Conservation (phyloP, 2,888 invertebrate genomes). For the Xestia sexstrigata region DNA sequence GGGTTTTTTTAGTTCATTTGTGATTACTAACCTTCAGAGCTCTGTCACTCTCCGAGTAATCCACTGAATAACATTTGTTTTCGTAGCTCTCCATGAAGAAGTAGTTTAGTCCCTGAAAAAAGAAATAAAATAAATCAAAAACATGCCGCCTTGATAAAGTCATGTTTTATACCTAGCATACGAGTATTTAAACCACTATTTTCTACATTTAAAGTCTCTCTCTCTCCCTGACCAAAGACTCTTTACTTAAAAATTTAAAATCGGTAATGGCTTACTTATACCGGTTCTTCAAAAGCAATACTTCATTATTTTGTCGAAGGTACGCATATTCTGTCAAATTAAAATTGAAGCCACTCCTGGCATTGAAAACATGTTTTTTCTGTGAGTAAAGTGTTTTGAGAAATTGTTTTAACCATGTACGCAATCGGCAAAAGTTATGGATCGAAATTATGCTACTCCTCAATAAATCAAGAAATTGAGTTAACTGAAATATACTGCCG, state of each 20-base stretch:
- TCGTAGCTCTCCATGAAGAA: conserved; percentile 70
- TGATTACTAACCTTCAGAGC: conserved; percentile 63
- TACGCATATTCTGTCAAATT: not conserved
- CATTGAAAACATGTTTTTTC: conserved; percentile 4
- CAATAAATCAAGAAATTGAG: not conserved
- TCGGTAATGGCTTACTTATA: not conserved
- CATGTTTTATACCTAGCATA: not conserved
- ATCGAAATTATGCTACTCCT: not conserved
- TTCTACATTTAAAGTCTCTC: too few species aligned
- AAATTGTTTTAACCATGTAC: not conserved
- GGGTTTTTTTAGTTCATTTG: not conserved
- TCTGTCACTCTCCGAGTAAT: conserved; percentile 64
- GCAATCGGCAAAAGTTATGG: not conserved
- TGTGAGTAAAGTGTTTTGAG: not conserved
- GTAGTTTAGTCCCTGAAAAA: conserved; percentile 68
- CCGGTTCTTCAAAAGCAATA: not conserved
- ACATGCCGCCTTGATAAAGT: too few species aligned
- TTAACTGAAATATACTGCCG: not conserved
- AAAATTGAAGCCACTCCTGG: not conserved
- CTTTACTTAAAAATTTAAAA: not conserved
- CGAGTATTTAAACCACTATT: not conserved
- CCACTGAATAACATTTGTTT: conserved; percentile 92
- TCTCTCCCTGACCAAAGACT: too few species aligned
- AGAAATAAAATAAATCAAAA: conserved; percentile 16
- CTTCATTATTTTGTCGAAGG: not conserved